Conservation (phyloP, 2,888 invertebrate species). For the Boloria euphrosyne region DNA sequence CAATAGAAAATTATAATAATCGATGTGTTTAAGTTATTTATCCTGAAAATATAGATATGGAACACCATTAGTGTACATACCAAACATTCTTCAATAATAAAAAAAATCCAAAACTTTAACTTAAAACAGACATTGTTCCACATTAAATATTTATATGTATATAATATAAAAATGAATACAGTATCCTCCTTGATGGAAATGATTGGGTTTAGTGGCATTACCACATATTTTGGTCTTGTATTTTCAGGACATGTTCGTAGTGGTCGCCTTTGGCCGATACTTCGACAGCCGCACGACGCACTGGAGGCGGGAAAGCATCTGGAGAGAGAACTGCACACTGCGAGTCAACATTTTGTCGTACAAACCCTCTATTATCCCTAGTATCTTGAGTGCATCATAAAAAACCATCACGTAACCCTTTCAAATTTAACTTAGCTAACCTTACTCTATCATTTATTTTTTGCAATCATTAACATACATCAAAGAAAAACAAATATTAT, state of each 20-base stretch:
- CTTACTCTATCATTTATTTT: too few species aligned
- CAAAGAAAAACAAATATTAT: too few species aligned
- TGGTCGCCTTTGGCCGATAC: slow-evolving; percentile 85
- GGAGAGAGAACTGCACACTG: slow-evolving; percentile 82
- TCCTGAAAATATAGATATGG: slow-evolving; percentile 52
- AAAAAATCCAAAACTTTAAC: background rate
- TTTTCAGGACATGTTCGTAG: slow-evolving; percentile 85
- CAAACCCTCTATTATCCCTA: slow-evolving; percentile 38
- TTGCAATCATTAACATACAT: too few species aligned
- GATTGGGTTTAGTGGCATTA: slow-evolving; percentile 74
- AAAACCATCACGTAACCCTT: background rate
- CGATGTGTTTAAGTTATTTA: slow-evolving; percentile 49
- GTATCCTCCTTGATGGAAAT: slow-evolving; percentile 63
- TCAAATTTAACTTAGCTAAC: background rate
- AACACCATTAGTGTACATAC: slow-evolving; percentile 28
- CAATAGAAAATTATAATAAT: slow-evolving; percentile 52
- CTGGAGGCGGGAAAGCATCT: slow-evolving; percentile 74
- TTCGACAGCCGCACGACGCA: slow-evolving; percentile 81
- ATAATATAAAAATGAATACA: slow-evolving; percentile 74
- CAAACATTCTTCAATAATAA: background rate
- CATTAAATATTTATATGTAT: slow-evolving; percentile 44
- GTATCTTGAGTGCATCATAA: background rate
- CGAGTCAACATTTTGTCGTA: slow-evolving; percentile 73
- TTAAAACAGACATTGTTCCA: slow-evolving; percentile 44
- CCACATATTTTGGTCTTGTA: slow-evolving; percentile 81